Evolutionary conservation across 1,140 invertebrate species (phyloP), one percentile per base, ranked within the genome.

Genomic region (Potamilus streckersoni): DNA sequence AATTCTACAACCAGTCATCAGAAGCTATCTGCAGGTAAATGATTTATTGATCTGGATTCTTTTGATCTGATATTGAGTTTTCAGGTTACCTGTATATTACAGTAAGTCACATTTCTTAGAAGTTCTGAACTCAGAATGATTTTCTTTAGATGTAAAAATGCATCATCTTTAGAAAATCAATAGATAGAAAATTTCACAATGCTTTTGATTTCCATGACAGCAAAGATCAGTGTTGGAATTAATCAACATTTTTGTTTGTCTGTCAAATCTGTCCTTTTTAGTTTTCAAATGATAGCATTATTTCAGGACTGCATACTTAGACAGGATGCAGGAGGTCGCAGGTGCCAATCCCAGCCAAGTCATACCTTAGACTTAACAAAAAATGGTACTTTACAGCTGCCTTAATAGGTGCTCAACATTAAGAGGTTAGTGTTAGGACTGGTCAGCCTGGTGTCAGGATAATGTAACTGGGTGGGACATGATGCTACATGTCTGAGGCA

Each of bases 21-120:
- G 83, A 83, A 69, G 76, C 64, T 15, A 83, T 90, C 20, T 89
- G 86, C 81, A 82, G 77, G 86, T 88, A 80, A 73, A 79, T 70
- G 1, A 62, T 2, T 13, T 64, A 20, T 27, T 31, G 65, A 55
- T 67, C 23, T 70, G 23, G 27, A 38, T 11, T 23, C 49, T 13
- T 56, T 17, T 31, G 16, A 31, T 20, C 62, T 13, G 59, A 20
- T 23, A 61, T 72, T 15, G 55, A 38, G 23, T 49, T 72, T 16
- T 71, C 14, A 71, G 15, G n/a, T 49, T 49, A 49, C 38, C 38
- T 49, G 38, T 49, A 49, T 49, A 11, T 49, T 8, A 49, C 38
- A 49, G 38, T 49, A 49, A 49, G 11, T 8, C 38, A 49, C 2
- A 49, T 49, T 49, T 8, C 6, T 49, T 38, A 6, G 38, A 38